Conservation (phyloP, 2,888 invertebrate species). For the Drosophila kambysellisi region DNA sequence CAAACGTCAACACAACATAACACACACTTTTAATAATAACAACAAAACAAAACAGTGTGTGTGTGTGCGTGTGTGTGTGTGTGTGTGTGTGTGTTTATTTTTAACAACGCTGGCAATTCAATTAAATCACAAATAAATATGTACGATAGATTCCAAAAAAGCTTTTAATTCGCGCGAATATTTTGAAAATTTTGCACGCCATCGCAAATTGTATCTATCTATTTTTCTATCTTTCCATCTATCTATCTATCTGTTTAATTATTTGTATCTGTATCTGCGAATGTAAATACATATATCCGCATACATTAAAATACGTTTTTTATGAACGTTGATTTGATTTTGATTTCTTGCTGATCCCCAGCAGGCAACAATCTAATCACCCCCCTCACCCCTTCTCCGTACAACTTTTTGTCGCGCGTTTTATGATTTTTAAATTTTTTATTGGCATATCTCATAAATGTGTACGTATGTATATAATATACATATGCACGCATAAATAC, state of each 20-base stretch:
- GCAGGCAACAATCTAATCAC: not conserved
- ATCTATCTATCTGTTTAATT: not conserved
- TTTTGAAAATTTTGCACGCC: constrained; percentile 33
- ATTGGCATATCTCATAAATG: constrained; percentile 49
- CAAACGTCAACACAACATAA: constrained; percentile 31
- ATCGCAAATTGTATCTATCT: constrained; percentile 12
- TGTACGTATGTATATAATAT: constrained; percentile 6
- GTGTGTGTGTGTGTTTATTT: constrained; percentile 63
- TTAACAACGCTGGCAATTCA: constrained; percentile 71
- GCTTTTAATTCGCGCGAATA: constrained; percentile 63
- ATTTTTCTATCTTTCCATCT: not conserved
- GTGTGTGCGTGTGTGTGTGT: not conserved
- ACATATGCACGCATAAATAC: constrained; percentile 13
- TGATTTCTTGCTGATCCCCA: constrained; percentile 31
- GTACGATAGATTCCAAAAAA: constrained; percentile 54
- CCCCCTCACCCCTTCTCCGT: not conserved
- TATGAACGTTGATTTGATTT: constrained; percentile 42
- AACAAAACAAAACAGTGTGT: constrained; percentile 23
- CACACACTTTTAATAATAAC: constrained; percentile 20
- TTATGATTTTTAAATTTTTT: constrained; percentile 50
- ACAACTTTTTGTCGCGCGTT: constrained; percentile 42
- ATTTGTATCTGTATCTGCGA: constrained; percentile 1
- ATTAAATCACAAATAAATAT: constrained; percentile 80
- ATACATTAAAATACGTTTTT: constrained; percentile 12
- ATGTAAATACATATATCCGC: constrained; percentile 18